Percentiles rank a stretch among this genome's conserved stretches.
Conservation (phyloP, 2,888 invertebrate genomes). For the Lacanobia oleracea region DNA sequence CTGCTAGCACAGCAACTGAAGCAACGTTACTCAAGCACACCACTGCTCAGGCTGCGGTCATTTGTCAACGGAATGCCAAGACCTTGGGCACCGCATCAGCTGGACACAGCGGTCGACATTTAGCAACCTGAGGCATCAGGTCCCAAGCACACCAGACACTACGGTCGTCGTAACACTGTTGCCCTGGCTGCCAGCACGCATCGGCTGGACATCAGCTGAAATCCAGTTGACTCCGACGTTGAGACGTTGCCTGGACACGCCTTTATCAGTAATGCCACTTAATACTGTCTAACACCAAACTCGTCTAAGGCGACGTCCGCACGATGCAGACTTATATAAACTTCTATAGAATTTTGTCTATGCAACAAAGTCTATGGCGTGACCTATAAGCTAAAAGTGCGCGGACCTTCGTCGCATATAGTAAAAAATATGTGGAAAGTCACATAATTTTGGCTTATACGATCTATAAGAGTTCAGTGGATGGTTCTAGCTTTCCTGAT, state of each 20-base stretch:
- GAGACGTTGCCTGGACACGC: neutral
- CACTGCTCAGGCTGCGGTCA: neutral
- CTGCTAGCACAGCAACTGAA: neutral
- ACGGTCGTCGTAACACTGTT: neutral
- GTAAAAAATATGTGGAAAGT: neutral
- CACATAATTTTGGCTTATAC: neutral
- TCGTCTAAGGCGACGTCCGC: neutral
- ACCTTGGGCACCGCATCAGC: neutral
- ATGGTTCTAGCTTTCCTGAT: neutral
- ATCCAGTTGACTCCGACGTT: neutral
- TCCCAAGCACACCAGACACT: too few relatives aligned
- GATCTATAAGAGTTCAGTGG: neutral
- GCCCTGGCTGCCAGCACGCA: too few relatives aligned
- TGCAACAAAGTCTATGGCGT: too few relatives aligned
- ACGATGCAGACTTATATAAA: too few relatives aligned
- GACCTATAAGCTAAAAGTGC: neutral
- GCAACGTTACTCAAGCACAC: neutral
- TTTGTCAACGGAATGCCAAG: neutral
- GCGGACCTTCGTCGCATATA: neutral
- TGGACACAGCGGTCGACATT: neutral
- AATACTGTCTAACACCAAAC: neutral
- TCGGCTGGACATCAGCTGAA: too few relatives aligned
- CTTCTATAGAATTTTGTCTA: too few relatives aligned
- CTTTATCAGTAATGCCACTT: neutral
- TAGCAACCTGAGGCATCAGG: too few relatives aligned